phyloP scores from a whole-genome alignment of 2,888 invertebrate genomes.

The Panopea generosa region DNA sequence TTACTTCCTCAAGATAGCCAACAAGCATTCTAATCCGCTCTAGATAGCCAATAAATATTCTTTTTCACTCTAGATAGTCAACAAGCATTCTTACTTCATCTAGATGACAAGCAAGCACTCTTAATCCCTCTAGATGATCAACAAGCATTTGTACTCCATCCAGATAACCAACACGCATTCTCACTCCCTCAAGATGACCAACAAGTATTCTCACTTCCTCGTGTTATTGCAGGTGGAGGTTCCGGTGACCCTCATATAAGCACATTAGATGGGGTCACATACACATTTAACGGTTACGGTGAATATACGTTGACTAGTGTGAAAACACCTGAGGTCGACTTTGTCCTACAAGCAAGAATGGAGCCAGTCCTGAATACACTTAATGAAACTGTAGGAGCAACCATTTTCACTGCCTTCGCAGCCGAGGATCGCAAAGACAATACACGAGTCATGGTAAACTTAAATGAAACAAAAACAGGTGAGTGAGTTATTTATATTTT shows the following conservation, averaged over 20 bases:
- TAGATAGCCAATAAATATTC: too few relatives aligned
- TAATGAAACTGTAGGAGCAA: slow-evolving; percentile 17
- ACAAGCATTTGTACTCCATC: too few relatives aligned
- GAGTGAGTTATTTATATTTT: too few relatives aligned
- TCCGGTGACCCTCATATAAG: slow-evolving; percentile 32
- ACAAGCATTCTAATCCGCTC: too few relatives aligned
- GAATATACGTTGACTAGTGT: slow-evolving; percentile 27
- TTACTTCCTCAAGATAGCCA: too few relatives aligned
- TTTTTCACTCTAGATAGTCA: too few relatives aligned
- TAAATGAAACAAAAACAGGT: slow-evolving; percentile 8
- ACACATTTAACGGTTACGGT: slow-evolving; percentile 37
- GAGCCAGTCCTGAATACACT: slow-evolving; percentile 3
- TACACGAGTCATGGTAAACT: slow-evolving; percentile 3
- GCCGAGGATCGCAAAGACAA: slow-evolving; percentile 6
- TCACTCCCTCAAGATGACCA: too few relatives aligned
- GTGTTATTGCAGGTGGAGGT: slow-evolving; percentile 16
- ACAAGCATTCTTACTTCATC: too few relatives aligned
- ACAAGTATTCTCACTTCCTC: too few relatives aligned
- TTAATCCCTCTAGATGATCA: too few relatives aligned
- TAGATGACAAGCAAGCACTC: too few relatives aligned
- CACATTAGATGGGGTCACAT: slow-evolving; percentile 20
- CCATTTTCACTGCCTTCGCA: slow-evolving; percentile 30
- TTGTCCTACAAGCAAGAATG: slow-evolving; percentile 18
- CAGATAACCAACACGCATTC: too few relatives aligned
- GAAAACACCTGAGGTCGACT: neutral